Base-by-base conservation (phyloP, 2,888 invertebrate species). In the Habroteleia sp. region DNA sequence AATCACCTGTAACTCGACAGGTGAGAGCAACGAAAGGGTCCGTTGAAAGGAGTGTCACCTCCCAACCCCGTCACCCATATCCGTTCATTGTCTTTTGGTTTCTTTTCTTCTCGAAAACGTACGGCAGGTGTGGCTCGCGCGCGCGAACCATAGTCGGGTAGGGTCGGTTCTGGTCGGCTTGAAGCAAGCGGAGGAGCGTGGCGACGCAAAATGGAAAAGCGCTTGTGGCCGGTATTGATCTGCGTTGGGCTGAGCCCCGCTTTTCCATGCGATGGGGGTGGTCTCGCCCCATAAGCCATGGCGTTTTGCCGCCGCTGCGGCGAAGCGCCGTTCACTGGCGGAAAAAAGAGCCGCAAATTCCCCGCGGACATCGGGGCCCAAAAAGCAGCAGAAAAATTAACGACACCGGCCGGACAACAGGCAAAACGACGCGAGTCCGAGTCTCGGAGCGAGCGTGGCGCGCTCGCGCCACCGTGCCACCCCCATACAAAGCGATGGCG, bases 151-250 rank as follows among this genome's bases (percentile, higher is more conserved):
- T 25, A 10, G 37, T 66, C 60, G 66, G 66, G 13, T 46, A 46
- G 17, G 39, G 14, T 74, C 74, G 74, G 68, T 52, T 62, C 41
- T 17, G 35, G 41, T 72, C 63, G 72, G 62, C 44, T 37, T 13
- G n/a, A 20, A 27, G 41, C 33, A 58, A 42, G 41, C 23, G 39
- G 42, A 17, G 11, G 41, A 50, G 69, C 52, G 44, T 69, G 27
- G 63, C 42, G 63, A 48, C 48, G 62, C 63, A 63, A 63, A 50
- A 52, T 46, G 65, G 72, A 60, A 62, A 73, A 72, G 76, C 68
- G 71, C 20, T 69, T 48, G 60, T 42, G 74, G 65, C 52, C 41
- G 58, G 71, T 77, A 77, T 77, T 77, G 77, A 77, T 77, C 77
- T 65, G 39, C 27, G 58, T 48, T 8, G 33, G 39, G 41, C 50